Base-by-base conservation (phyloP, 53 echinoderm and acorn worm genomes). In the Patiria pectinifera region DNA sequence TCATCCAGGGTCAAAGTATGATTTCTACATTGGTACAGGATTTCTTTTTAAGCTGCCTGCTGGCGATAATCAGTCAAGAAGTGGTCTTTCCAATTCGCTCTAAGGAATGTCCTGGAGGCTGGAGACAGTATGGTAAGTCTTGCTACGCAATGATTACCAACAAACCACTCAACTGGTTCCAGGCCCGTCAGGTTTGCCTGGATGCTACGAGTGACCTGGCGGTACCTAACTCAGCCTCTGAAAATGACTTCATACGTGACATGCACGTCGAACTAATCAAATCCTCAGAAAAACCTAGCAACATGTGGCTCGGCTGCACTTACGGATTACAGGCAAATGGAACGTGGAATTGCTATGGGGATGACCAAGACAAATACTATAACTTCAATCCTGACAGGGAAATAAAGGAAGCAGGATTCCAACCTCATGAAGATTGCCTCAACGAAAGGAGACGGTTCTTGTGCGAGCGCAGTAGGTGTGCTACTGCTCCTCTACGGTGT, bases 111-210 rank as follows among this genome's bases (percentile, higher is more conserved):
- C 85, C 71, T 5, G 14, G 10, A 12, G 85, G 85, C 47, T 85
- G 85, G 85, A 71, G 70, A 13, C 85, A 45, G 70, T 85, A 69
- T 45, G 85, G 71, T 45, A 45, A 71, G 71, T 85, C 69, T 16
- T 85, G 85, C 85, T 85, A 85, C 71, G 69, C 2, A 45, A 71
- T 71, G 85, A 9, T 71, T 48, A 85, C 85, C 43, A 45, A 85
- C 18, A 70, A n/a, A 71, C 70, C 69, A 45, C 85, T 70, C 46
- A 71, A 71, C 69, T 85, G 85, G 85, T n/a, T 46, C 69, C 19
- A 70, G 19, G 85, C 85, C 45, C 85, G 85, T 47, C 45, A 85
- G 85, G 70, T 70, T 19, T 85, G 85, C 16, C 85, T 85, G 19
- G 71, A 85, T 48, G 71, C 70, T 70, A 35, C 44, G 7, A n/a